Base-by-base conservation (phyloP, 2,113 vertebrate genomes). In the Chlorocebus sabaeus region DNA sequence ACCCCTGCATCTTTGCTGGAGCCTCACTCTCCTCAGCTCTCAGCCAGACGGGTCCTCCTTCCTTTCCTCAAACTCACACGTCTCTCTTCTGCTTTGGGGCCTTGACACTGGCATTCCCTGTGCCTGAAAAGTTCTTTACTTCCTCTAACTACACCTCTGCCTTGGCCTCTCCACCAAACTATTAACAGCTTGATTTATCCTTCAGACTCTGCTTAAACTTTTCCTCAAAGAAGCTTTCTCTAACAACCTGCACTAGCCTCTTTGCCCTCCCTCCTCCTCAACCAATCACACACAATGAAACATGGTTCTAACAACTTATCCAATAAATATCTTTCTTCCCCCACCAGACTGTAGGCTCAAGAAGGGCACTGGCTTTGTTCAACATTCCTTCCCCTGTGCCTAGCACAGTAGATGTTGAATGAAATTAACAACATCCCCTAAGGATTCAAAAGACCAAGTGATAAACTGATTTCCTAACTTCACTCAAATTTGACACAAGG, bases 381-480 rank as follows among this genome's bases (percentile, higher is more conserved):
- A 85, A 22, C 1, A 25, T 43, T 22, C 72, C 43, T 91, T 68
- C 52, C 59, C 35, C 16, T 67, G 27, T 27, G 32, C 25, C 40
- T 3, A 89, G 8, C 11, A 94, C 22, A 59, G 14, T 3, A 55
- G 38, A 14, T 43, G 22, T 27, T 61, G n/a, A 96, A 64, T 82
- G 48, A 82, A 95, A 86, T 68, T 43, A 95, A 59, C 45, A 70
- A n/a, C 43, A 67, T 84, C 30, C 38, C 30, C 30, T 52, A 86
- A 84, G 55, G 38, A 93, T 7, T 84, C 50, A 70, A 84, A 92
- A 57, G 64, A 55, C 57, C 43, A 50, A 73, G 18, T 43, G 30
- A 73, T 55, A 95, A 68, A 94, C 52, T 55, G 45, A 80, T 67
- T 88, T 80, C 79, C 55, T 84, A 96, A 89, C 32, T 50, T 84